Base-by-base conservation (phyloP, 2,113 vertebrate genomes). In the Boulengeromyrus knoepffleri region DNA sequence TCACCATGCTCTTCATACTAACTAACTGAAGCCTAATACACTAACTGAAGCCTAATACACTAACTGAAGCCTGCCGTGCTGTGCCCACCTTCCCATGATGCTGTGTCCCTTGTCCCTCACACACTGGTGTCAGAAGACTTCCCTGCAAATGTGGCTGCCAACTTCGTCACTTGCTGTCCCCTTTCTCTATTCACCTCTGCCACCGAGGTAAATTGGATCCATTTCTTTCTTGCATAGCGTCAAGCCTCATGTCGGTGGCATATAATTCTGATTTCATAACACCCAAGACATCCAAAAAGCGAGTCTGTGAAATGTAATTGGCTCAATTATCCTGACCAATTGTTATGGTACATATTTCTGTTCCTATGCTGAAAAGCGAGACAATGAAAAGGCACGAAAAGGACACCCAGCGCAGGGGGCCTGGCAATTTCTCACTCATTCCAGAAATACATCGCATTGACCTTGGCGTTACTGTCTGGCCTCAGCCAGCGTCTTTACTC, bases 221-320 rank as follows among this genome's bases (percentile, higher is more conserved):
- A 27, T 36, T 42, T n/a, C 31, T 80, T 80, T 80, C 17, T 80
- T 12, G 17, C 17, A 4, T 42, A 5, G 74, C 4, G 5, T 42
- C 74, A 19, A 77, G 74, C 15, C 36, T 19, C 36, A 19, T 80
- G 36, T 80, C 15, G 17, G 42, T 2, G 36, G 74, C 74, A 42
- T 42, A 80, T 80, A 80, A 80, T 80, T 42, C 74, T 42, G 74
- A 80, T 80, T 80, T 80, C 74, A 77, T 77, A 77, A 77, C 13
- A 77, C 74, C 74, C 74, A 17, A 80, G 74, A 80, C 36, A 19
- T 80, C 15, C 36, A 8, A 80, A 80, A 42, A 7, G 74, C 74
- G 31, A 42, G 74, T 17, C 36, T 80, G 74, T 80, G 31, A 80
- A 80, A 80, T 80, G 36, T 39, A 80, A 80, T 80, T 80, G 74